Evolutionary conservation across 1,140 invertebrate genomes (phyloP).

Genomic region (Agraylea sexmaculata): DNA sequence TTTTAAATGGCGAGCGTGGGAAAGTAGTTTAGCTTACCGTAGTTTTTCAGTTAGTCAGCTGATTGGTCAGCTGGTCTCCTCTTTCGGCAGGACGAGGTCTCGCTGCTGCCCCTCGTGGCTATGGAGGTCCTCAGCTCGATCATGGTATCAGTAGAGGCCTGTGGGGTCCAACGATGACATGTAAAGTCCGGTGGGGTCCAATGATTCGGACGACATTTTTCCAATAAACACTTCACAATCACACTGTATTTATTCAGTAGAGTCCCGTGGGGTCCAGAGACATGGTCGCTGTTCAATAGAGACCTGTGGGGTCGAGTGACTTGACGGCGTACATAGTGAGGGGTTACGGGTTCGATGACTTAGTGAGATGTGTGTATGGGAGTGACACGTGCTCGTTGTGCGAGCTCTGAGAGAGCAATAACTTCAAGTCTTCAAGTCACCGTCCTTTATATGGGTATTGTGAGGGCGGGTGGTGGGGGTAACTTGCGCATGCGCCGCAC

Average conservation of each 20-base stretch:
- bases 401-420: no score
- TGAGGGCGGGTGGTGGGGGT: no score
- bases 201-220: slow-evolving; percentile 5
- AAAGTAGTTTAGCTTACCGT: no score
- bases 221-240: background rate
- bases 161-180: slow-evolving; percentile 9
- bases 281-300: slow-evolving; percentile 6
- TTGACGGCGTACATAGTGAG: slow-evolving; percentile 5
- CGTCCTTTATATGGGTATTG: no score
- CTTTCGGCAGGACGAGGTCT: slow-evolving; percentile 13
- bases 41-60: no score
- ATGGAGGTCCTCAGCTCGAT: background rate
- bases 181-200: slow-evolving; percentile 13
- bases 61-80: slow-evolving; percentile 11
- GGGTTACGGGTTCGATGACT: no score
- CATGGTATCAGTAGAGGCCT: slow-evolving; percentile 9
- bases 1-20: no score
- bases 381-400: no score
- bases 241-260: background rate
- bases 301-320: slow-evolving; percentile 8
- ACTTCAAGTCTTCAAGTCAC: no score
- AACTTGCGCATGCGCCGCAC: no score
- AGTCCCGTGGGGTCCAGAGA: background rate
- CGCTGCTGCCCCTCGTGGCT: slow-evolving; percentile 10
- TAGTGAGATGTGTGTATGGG: no score